These are phyloP conservation scores for Trachemys scripta DNA, from an alignment of 2,113 vertebrate species.

Conservation along the genomic window DNA sequence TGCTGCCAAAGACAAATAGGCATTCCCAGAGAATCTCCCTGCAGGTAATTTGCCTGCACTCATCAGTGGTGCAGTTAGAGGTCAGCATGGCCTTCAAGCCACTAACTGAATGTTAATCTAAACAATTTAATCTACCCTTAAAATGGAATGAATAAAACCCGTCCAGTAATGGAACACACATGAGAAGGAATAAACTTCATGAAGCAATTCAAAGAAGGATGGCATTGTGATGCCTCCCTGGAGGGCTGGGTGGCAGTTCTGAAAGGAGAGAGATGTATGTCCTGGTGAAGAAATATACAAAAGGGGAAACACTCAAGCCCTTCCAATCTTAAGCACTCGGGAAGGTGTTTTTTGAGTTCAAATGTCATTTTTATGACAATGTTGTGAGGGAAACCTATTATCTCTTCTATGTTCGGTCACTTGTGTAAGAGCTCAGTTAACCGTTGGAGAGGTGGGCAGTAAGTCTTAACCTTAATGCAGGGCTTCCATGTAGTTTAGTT, in stretches of 20 bases:
- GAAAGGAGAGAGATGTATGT: neutral
- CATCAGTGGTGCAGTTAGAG: neutral
- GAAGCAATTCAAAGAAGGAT: fast-evolving
- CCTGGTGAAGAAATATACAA: neutral
- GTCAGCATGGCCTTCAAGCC: neutral
- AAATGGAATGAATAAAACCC: neutral
- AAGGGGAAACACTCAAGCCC: neutral
- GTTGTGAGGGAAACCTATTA: no score
- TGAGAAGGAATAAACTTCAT: neutral
- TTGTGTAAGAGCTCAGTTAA: neutral
- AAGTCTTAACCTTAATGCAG: neutral
- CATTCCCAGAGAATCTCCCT: neutral
- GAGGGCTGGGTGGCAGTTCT: neutral
- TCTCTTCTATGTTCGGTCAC: neutral
- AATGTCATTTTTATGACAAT: neutral
- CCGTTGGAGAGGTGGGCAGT: neutral
- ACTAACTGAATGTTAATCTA: neutral
- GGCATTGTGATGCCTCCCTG: no score
- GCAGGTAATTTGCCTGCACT: neutral
- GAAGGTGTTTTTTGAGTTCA: neutral
- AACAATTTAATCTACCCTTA: neutral
- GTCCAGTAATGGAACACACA: neutral
- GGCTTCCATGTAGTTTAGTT: neutral
- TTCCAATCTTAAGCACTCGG: neutral
- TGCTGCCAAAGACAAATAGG: neutral